These are phyloP conservation scores for Agriopis leucophaearia DNA, from an alignment of 2,888 invertebrate species.

Conservation along the genomic window DNA sequence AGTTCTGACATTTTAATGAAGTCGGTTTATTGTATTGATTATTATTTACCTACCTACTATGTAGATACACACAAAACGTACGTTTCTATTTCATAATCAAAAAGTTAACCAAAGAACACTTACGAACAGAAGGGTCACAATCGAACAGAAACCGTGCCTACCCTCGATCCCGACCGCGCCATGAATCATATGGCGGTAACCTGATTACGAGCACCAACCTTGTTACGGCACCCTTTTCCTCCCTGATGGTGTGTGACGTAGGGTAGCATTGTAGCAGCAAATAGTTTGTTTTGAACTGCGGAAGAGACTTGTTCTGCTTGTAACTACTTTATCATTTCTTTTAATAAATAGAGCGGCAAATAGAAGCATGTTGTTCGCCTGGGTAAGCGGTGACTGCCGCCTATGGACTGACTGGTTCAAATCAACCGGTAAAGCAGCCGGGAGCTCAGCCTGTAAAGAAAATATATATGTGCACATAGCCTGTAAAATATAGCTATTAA, in stretches of 20 bases:
- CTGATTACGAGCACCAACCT: slow-evolving; percentile 77
- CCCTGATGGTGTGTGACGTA: slow-evolving; percentile 70
- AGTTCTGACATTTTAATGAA: too few relatives aligned
- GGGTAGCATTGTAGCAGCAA: slow-evolving; percentile 25
- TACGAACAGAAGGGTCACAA: slow-evolving; percentile 33
- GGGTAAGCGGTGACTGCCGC: too few relatives aligned
- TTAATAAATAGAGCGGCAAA: too few relatives aligned
- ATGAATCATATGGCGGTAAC: slow-evolving; percentile 82
- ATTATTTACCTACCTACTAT: too few relatives aligned
- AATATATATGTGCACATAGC: too few relatives aligned
- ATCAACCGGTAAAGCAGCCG: too few relatives aligned
- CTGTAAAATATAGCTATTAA: too few relatives aligned
- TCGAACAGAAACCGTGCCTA: slow-evolving; percentile 37
- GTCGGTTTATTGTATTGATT: too few relatives aligned
- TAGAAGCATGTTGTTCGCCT: too few relatives aligned
- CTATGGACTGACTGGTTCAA: too few relatives aligned
- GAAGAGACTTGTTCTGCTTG: neutral
- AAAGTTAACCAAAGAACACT: slow-evolving; percentile 23
- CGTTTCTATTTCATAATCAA: slow-evolving; percentile 6
- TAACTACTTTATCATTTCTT: neutral
- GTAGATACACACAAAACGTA: too few relatives aligned
- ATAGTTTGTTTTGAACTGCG: slow-evolving; percentile 27
- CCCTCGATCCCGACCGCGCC: slow-evolving; percentile 50
- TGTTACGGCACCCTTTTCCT: slow-evolving; percentile 80
- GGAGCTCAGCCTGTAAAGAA: too few relatives aligned